A percentile compares a stretch with the other conserved stretches of the same genome.
phyloP scores from a whole-genome alignment of 2,113 vertebrate species.

The Corythoichthys haematopterus region DNA sequence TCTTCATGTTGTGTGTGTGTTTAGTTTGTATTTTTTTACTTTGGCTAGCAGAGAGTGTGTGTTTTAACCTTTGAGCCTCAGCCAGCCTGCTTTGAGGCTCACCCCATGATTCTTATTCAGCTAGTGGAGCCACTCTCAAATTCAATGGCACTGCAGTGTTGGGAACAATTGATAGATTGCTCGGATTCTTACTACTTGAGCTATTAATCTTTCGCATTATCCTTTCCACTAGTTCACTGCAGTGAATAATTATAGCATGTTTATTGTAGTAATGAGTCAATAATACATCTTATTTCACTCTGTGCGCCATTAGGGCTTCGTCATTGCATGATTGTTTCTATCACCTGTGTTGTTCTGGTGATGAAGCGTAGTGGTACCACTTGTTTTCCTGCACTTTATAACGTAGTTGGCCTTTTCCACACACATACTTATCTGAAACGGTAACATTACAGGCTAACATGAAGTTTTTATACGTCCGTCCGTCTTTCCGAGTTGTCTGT shows the following conservation, averaged over 20 bases:
- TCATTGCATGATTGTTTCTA: slow-evolving; percentile 28
- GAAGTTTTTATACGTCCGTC: neutral
- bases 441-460: slow-evolving; percentile 46
- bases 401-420: neutral
- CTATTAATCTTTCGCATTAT: slow-evolving; percentile 70
- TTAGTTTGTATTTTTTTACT: slow-evolving; percentile 3
- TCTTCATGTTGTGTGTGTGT: slow-evolving; percentile 11
- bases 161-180: slow-evolving; percentile 58
- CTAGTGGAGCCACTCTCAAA: slow-evolving; percentile 44
- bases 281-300: slow-evolving; percentile 55
- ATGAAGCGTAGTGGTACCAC: slow-evolving; percentile 13
- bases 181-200: slow-evolving; percentile 51
- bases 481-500: too few species aligned
- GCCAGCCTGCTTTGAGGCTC: slow-evolving; percentile 46
- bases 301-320: slow-evolving; percentile 31
- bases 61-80: slow-evolving; percentile 40
- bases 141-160: slow-evolving; percentile 40
- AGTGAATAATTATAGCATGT: slow-evolving; percentile 66
- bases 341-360: slow-evolving; percentile 9
- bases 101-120: slow-evolving; percentile 57
- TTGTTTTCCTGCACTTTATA: slow-evolving; percentile 7
- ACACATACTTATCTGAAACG: slow-evolving; percentile 16
- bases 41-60: slow-evolving; percentile 9
- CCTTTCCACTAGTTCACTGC: slow-evolving; percentile 37
- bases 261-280: slow-evolving; percentile 57